Evolutionary conservation across 2,888 invertebrate species (phyloP).

Genomic region (Alsophila aescularia): DNA sequence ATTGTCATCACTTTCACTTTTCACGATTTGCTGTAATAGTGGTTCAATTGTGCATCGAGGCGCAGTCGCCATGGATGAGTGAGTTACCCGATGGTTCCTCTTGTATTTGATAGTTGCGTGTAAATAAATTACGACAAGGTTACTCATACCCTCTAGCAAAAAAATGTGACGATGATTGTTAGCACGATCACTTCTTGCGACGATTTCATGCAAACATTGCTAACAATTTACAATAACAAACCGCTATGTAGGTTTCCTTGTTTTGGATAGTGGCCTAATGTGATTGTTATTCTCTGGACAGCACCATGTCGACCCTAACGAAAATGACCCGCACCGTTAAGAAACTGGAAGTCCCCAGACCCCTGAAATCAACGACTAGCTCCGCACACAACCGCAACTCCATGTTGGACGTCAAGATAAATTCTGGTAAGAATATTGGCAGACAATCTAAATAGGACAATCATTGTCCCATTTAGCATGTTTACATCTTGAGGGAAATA

Average conservation of each 20-base stretch:
- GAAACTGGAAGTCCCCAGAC: conserved; percentile 90
- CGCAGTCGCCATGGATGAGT: conserved; percentile 81
- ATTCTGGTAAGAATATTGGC: conserved; percentile 69
- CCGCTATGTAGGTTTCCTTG: background rate
- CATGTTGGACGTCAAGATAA: conserved; percentile 81
- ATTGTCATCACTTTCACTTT: conserved; percentile 85
- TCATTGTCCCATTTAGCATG: background rate
- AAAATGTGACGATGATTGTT: conserved; percentile 63
- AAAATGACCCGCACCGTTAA: conserved; percentile 89
- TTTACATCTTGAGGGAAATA: background rate
- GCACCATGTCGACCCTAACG: conserved; percentile 84
- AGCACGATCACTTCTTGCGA: conserved; percentile 29
- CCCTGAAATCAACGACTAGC: conserved; percentile 87
- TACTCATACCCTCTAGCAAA: conserved; percentile 66
- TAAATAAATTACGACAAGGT: conserved; percentile 70
- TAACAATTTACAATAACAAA: conserved; percentile 19
- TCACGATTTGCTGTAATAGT: conserved; percentile 74
- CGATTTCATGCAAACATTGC: conserved; percentile 26
- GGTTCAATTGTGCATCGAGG: conserved; percentile 70
- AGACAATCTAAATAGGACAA: conserved; percentile 20
- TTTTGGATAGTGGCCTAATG: background rate
- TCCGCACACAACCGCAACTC: conserved; percentile 81
- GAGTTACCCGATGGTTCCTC: conserved; percentile 68
- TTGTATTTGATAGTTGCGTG: conserved; percentile 60
- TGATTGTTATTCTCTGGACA: conserved; percentile 43